Evolutionary conservation across 1,140 invertebrate genomes (phyloP).

Genomic region (Asbolus verrucosus): DNA sequence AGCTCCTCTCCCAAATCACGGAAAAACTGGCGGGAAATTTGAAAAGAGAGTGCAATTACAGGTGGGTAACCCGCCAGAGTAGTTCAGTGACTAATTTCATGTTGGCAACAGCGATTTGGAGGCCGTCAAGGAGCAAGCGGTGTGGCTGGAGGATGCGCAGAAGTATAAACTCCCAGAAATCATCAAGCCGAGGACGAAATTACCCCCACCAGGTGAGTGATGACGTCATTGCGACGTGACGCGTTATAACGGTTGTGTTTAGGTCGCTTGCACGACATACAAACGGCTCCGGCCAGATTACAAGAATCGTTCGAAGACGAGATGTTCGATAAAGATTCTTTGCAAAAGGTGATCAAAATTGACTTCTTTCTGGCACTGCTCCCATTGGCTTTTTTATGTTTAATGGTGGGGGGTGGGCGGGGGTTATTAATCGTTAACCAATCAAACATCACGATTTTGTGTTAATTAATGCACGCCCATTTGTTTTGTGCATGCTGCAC

Average conservation of each 20-base stretch:
- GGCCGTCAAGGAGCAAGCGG: conserved; percentile 75
- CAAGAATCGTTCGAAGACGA: conserved; percentile 55
- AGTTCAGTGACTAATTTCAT: background rate
- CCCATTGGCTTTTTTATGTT: conserved; percentile 16
- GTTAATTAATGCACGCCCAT: conserved; percentile 17
- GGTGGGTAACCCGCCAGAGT: conserved; percentile 63
- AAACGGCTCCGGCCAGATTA: conserved; percentile 67
- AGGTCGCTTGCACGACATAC: conserved; percentile 62
- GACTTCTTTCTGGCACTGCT: conserved; percentile 8
- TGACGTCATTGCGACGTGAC: background rate
- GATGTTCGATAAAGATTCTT: conserved; percentile 40
- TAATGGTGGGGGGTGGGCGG: conserved; percentile 4
- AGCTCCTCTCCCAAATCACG: conserved; percentile 77
- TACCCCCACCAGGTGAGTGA: conserved; percentile 73
- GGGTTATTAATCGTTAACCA: background rate
- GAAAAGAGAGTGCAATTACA: conserved; percentile 81
- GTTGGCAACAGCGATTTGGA: conserved; percentile 70
- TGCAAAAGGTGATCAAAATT: conserved; percentile 52
- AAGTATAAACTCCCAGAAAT: conserved; percentile 81
- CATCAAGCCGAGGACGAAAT: conserved; percentile 72
- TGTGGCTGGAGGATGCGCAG: conserved; percentile 83
- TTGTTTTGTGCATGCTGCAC: conserved; percentile 59
- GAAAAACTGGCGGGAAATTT: conserved; percentile 80
- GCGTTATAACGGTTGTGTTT: conserved; percentile 28
- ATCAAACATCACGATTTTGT: background rate